phyloP scores from a whole-genome alignment of 2,797 vertebrate species.

The Lepus oiostolus region DNA sequence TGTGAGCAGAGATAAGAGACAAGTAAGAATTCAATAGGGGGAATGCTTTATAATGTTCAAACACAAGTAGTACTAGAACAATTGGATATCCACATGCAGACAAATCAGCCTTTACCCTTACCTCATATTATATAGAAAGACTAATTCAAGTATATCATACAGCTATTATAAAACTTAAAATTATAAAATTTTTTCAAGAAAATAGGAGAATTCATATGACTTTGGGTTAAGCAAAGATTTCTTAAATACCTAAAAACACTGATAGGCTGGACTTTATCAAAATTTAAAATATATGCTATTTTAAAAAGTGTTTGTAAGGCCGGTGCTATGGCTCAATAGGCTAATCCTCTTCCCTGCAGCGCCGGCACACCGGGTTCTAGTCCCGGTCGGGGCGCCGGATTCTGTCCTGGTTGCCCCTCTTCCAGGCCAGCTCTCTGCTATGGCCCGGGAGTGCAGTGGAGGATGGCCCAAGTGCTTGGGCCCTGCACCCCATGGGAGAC shows the following conservation, averaged over 20 bases:
- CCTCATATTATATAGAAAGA: background rate
- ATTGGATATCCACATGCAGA: background rate
- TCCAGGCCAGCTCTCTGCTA: too few species aligned
- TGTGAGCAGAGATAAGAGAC: slow-evolving; percentile 2
- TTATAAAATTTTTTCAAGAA: slow-evolving; percentile 33
- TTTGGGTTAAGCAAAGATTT: slow-evolving; percentile 42
- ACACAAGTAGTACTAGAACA: background rate
- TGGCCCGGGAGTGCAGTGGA: too few species aligned
- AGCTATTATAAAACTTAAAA: slow-evolving; percentile 56
- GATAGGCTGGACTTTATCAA: slow-evolving; percentile 4
- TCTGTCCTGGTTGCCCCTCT: too few species aligned
- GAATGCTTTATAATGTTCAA: slow-evolving; percentile 22
- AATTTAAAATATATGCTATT: slow-evolving; percentile 33
- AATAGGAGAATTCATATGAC: slow-evolving; percentile 34
- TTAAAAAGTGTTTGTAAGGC: background rate
- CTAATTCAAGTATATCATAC: slow-evolving; percentile 47
- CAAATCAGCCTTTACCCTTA: background rate
- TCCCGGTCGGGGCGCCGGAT: too few species aligned
- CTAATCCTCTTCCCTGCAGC: too few species aligned
- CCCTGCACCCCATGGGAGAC: too few species aligned
- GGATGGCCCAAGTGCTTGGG: too few species aligned
- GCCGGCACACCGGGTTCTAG: too few species aligned
- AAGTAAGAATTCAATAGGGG: background rate
- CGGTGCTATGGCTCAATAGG: too few species aligned
- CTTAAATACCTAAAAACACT: background rate